Evolutionary conservation across 1,140 invertebrate species (phyloP).

Genomic region (Aporrectodea caliginosa): DNA sequence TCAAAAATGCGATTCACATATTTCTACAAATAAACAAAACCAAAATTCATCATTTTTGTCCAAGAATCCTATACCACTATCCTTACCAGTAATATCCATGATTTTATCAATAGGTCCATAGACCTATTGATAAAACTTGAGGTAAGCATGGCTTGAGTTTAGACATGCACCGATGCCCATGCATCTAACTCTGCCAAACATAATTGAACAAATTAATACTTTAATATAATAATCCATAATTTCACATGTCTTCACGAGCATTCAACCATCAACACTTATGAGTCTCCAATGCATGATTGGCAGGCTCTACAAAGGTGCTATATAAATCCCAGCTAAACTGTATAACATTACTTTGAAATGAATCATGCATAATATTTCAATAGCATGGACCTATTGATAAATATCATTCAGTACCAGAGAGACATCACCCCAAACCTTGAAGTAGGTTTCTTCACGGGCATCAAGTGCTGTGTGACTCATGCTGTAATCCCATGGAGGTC

Average conservation of each 20-base stretch:
- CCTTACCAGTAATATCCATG: no score
- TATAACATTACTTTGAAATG: not conserved
- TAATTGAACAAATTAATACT: no score
- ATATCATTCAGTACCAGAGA: not conserved
- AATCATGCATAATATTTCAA: not conserved
- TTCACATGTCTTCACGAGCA: no score
- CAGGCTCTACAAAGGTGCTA: not conserved
- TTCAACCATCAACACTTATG: no score
- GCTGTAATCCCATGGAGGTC: conserved; percentile 74
- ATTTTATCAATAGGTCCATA: no score
- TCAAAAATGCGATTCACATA: conserved; percentile 62
- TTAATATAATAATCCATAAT: no score
- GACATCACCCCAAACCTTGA: conserved; percentile 42
- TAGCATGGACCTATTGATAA: not conserved
- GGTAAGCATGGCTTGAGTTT: no score
- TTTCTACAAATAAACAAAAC: conserved; percentile 55
- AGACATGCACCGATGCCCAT: no score
- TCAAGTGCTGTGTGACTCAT: conserved; percentile 71
- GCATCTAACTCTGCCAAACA: no score
- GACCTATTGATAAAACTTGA: no score
- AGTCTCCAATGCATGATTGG: not conserved
- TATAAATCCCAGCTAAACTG: not conserved
- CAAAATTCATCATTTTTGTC: no score
- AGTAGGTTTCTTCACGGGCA: conserved; percentile 56
- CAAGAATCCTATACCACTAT: no score